Evolutionary conservation across 2,888 invertebrate species (phyloP), one percentile per base, ranked within the genome.

Genomic region (Byasa hedistus): DNA sequence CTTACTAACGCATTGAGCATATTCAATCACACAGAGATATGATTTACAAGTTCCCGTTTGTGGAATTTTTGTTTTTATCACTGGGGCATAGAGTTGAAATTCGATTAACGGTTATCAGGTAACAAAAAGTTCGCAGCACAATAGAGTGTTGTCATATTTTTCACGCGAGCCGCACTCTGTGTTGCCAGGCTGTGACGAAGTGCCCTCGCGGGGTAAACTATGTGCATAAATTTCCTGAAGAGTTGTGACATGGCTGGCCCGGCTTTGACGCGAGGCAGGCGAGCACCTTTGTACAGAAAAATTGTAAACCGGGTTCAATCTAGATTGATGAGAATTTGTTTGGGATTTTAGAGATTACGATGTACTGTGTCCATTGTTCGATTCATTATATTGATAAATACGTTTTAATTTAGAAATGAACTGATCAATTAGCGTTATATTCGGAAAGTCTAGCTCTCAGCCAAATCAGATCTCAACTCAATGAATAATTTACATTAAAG

Each of bases 161-260:
- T 75, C 74, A 75, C 75, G 73, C 75, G 70, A 61, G 44, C 39
- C 58, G 65, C 70, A 71, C 71, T 69, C 71, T 69, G 77, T 74
- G 76, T 73, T 75, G 75, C 77, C 77, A 80, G 75, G 75, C 77
- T 78, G 80, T 78, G 79, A 78, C 78, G 77, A 73, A 85, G 84
- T 78, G 81, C 77, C 80, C 79, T 83, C 80, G 74, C 71, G 71
- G 68, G 61, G 80, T 87, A 86, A 87, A 79, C 84, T 87, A 89
- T 89, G 89, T 88, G 88, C 89, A 89, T 89, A 89, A 84, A 84
- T 89, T 89, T 78, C 22, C 73, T 77, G 72, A 74, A 86, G 85
- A 80, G 83, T 79, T 79, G 80, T 79, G 81, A 75, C 79, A 80
- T 76, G 78, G 79, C 80, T 74, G 73, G 75, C 76, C 79, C 64